These are phyloP conservation scores for Phyllotreta cruciferae DNA, from an alignment of 2,888 invertebrate species.

Conservation along the genomic window DNA sequence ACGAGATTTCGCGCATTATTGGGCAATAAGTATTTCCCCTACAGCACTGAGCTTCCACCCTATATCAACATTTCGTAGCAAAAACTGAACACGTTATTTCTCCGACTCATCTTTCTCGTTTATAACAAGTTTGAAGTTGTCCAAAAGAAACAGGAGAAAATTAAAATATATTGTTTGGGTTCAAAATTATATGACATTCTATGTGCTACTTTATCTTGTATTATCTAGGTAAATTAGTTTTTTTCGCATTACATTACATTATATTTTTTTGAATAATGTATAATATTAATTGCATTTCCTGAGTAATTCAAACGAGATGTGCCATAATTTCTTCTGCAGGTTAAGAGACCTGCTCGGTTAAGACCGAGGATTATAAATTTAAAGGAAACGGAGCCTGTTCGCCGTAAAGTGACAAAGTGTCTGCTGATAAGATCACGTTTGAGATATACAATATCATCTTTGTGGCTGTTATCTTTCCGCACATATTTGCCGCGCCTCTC, in stretches of 20 bases:
- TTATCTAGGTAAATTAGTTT: too few species aligned
- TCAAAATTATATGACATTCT: too few species aligned
- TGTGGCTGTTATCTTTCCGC: slow-evolving; percentile 43
- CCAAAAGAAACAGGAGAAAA: too few species aligned
- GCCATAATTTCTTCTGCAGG: neutral
- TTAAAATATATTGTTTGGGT: too few species aligned
- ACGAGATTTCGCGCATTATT: slow-evolving; percentile 4
- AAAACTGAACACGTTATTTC: slow-evolving; percentile 6
- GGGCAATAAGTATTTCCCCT: slow-evolving; percentile 7
- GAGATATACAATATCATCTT: slow-evolving; percentile 43
- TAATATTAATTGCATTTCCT: too few species aligned
- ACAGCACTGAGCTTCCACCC: slow-evolving; percentile 2
- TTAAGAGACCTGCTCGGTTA: neutral
- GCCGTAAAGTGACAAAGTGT: slow-evolving; percentile 43
- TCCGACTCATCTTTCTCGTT: neutral
- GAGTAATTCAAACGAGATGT: too few species aligned
- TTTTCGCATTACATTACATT: too few species aligned
- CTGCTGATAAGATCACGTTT: slow-evolving; percentile 42
- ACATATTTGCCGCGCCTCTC: slow-evolving; percentile 34
- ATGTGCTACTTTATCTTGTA: too few species aligned
- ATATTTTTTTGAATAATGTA: too few species aligned
- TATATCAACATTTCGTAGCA: slow-evolving; percentile 1
- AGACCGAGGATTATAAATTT: slow-evolving; percentile 21
- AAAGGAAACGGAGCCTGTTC: slow-evolving; percentile 32
- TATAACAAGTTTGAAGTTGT: neutral